Conservation (phyloP, 2,797 vertebrate species). For the Nyctibius grandis region DNA sequence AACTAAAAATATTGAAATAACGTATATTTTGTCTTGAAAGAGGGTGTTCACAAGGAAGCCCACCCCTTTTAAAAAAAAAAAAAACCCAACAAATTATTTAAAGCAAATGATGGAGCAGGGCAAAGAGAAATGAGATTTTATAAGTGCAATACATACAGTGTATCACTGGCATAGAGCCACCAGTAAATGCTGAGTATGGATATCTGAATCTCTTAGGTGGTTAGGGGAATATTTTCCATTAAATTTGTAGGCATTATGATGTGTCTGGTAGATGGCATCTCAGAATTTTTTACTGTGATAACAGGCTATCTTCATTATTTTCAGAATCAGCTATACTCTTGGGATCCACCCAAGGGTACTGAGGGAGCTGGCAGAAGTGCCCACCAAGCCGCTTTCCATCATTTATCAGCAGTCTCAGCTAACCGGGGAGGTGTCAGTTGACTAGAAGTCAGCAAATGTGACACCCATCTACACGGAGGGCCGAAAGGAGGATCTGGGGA, state of each 20-base stretch:
- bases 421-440: neutral
- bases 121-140: neutral
- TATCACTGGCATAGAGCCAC: neutral
- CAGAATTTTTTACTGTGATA: neutral
- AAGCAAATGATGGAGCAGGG: neutral
- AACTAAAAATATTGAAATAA: neutral
- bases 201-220: neutral
- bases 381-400: neutral
- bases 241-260: neutral
- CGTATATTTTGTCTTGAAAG: neutral
- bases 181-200: neutral
- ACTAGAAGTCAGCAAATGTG: too few species aligned
- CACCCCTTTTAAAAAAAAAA: neutral
- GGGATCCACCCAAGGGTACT: neutral
- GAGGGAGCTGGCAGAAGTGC: neutral
- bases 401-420: neutral
- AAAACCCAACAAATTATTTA: neutral
- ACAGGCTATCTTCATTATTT: neutral
- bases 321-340: neutral
- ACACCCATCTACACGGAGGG: neutral
- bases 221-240: neutral
- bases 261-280: neutral
- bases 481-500: fast-evolving
- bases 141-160: neutral
- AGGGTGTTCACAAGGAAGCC: neutral